phyloP scores from a whole-genome alignment of 2,113 vertebrate species.

The Peucedramus taeniatus region DNA sequence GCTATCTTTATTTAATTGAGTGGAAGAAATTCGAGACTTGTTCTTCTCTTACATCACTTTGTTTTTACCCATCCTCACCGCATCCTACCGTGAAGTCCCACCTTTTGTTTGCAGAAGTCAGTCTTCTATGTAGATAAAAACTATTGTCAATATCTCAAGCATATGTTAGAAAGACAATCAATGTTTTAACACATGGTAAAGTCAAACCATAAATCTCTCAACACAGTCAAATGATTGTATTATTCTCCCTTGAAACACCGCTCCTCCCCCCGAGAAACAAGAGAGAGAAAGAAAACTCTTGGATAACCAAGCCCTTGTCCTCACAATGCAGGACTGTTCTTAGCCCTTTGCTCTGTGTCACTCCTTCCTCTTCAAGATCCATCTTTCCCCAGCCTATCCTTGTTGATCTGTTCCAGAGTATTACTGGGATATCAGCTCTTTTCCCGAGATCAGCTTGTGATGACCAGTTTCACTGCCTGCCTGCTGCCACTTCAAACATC shows the following conservation, averaged over 20 bases:
- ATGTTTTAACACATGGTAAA: constrained; percentile 47
- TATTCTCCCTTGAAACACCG: background rate
- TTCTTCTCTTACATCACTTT: background rate
- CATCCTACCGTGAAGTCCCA: background rate
- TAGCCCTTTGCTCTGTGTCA: accelerated
- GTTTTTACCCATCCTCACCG: background rate
- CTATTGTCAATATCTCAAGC: constrained; percentile 2
- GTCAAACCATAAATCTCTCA: constrained; percentile 22
- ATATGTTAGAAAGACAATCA: constrained; percentile 38
- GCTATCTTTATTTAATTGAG: constrained; percentile 59
- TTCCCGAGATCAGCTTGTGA: background rate
- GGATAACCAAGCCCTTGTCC: constrained; percentile 32
- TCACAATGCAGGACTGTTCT: constrained; percentile 39
- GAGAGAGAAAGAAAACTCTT: constrained; percentile 40
- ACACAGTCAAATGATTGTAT: constrained; percentile 41
- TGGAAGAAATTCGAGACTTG: constrained; percentile 36
- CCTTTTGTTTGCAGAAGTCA: constrained; percentile 20
- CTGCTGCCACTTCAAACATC: background rate
- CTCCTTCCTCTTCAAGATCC: background rate
- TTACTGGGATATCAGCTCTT: background rate
- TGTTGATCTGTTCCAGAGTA: background rate
- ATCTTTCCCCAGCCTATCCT: background rate
- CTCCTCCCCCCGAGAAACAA: constrained; percentile 36
- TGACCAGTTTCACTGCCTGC: background rate
- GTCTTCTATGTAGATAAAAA: background rate